Conservation (phyloP, 2,797 vertebrate genomes). For the Botia almorhae region DNA sequence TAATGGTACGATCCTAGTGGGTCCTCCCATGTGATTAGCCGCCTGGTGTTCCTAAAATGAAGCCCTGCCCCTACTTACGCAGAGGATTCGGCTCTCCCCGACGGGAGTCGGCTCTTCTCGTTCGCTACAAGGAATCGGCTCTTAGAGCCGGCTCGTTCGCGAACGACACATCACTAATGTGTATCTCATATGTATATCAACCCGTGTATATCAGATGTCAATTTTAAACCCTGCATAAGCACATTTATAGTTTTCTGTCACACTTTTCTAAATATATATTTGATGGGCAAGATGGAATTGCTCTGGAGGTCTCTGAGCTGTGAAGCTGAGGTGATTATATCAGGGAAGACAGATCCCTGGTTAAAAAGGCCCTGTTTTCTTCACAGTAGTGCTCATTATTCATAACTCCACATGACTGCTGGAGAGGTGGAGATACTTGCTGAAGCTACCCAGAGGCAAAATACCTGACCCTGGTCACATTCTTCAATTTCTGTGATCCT, state of each 20-base stretch:
- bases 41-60: too few species aligned
- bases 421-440: neutral
- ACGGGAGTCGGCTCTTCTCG: too few species aligned
- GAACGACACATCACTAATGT: too few species aligned
- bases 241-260: neutral
- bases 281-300: neutral
- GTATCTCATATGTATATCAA: too few species aligned
- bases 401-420: constrained; percentile 35
- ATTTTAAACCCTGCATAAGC: neutral
- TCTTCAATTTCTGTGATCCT: neutral
- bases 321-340: constrained; percentile 40
- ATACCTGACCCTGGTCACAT: neutral
- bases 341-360: constrained; percentile 26
- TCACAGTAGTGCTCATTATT: constrained; percentile 36
- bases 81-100: too few species aligned
- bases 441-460: neutral
- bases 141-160: too few species aligned
- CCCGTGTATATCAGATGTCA: too few species aligned
- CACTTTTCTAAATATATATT: neutral
- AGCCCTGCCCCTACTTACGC: too few species aligned
- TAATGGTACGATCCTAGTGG: too few species aligned
- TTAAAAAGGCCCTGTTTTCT: constrained; percentile 5
- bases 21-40: too few species aligned
- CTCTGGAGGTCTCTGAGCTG: constrained; percentile 15
- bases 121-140: too few species aligned